phyloP scores from a whole-genome alignment of 2,888 invertebrate species.

The Sarcophaga subvicina region DNA sequence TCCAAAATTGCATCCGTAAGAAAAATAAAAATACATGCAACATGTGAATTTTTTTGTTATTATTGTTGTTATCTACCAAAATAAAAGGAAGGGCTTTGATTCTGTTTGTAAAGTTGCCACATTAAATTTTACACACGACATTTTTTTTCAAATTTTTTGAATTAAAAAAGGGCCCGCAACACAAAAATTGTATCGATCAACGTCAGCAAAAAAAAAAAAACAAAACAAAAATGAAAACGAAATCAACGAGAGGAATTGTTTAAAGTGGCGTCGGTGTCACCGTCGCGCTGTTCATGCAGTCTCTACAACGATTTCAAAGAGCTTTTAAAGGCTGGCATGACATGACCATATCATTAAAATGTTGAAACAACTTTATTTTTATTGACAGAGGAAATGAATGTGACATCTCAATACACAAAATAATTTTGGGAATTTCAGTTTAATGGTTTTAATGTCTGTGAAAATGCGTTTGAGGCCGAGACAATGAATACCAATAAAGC shows the following conservation, averaged over 20 bases:
- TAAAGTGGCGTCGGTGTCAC: conserved; percentile 56
- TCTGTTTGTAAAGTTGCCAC: not conserved
- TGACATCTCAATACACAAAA: conserved; percentile 63
- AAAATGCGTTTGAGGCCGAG: conserved; percentile 27
- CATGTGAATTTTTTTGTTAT: conserved; percentile 14
- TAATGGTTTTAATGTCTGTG: not conserved
- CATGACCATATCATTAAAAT: conserved; percentile 61
- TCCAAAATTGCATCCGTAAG: not conserved
- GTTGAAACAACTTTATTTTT: conserved; percentile 67
- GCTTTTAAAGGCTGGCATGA: not conserved
- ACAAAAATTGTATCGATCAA: conserved; percentile 43
- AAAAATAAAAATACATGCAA: not conserved
- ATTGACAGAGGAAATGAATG: conserved; percentile 57
- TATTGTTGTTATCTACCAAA: not conserved
- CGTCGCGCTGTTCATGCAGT: conserved; percentile 20
- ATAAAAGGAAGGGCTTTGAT: conserved; percentile 53
- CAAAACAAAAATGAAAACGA: not conserved
- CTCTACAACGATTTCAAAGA: conserved; percentile 36
- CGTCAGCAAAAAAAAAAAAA: conserved; percentile 33
- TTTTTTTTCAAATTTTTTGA: not conserved
- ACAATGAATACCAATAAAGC: too few species aligned
- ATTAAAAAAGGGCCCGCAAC: conserved; percentile 15
- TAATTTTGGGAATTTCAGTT: conserved; percentile 36
- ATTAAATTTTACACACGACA: not conserved
- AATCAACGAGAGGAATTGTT: conserved; percentile 4